These are phyloP conservation scores for Protosalanx chinensis DNA, from an alignment of 2,797 vertebrate genomes.

Conservation along the genomic window DNA sequence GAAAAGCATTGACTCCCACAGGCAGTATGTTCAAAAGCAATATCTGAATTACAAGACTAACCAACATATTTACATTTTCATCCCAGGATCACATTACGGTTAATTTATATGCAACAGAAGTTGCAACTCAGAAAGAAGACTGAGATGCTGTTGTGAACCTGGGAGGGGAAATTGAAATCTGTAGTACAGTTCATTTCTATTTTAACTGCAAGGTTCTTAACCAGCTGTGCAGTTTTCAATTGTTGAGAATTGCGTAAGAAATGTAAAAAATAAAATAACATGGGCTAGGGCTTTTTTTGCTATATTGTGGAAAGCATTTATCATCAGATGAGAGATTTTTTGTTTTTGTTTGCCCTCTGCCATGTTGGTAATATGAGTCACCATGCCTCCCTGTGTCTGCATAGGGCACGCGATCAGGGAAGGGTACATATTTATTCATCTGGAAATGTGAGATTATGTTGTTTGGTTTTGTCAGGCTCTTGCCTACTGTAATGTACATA, in stretches of 20 bases:
- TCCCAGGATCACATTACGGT: no score
- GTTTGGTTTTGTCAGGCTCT: background rate
- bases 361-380: conserved; percentile 43
- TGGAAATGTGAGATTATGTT: background rate
- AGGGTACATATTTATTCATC: conserved; percentile 10
- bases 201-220: no score
- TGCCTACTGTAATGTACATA: background rate
- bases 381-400: conserved; percentile 16
- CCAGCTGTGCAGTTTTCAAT: background rate
- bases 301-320: conserved; percentile 45
- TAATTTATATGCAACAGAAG: no score
- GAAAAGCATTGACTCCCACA: no score
- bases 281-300: conserved; percentile 20
- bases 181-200: no score
- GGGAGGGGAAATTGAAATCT: no score
- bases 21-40: no score
- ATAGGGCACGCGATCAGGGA: conserved; percentile 10
- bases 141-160: no score
- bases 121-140: no score
- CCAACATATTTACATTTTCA: no score
- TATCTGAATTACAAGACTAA: no score
- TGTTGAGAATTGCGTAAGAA: background rate
- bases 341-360: conserved; percentile 33
- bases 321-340: conserved; percentile 45
- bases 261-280: background rate